Base-by-base conservation (phyloP, 2,797 vertebrate species). In the Labeo calbasu region DNA sequence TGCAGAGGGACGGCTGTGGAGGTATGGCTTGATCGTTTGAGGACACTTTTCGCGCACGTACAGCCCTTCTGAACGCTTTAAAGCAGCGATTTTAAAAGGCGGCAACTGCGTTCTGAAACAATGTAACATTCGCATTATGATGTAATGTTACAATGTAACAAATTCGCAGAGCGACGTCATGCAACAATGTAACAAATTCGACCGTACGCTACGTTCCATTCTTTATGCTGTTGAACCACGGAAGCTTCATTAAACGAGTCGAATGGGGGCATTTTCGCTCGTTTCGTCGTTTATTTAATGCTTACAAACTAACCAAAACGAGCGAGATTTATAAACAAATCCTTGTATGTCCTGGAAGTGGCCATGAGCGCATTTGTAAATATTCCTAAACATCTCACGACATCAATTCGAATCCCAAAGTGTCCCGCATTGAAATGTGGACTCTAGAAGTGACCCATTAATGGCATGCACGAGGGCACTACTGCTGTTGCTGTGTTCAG, bases 21-120 rank as follows among this genome's bases (percentile, higher is more conserved):
- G 70, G 79, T 80, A 87, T 86, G 88, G 61, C 77, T 70, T 81
- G 85, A 83, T 57, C 19, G 32, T 75, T 50, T 79, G 61, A 81
- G 43, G 43, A 77, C 23, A 71, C 17, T 71, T 46, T 86, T 77
- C 43, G 48, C 36, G 15, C 53, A 79, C 82, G 82, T 23, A 36
- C 80, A 73, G 81, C 46, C 63, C 82, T 84, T 75, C 69, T 14
- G n/a, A 46, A 77, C 79, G 12, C 79, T 46, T 87, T 43, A 85
- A 75, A 83, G 5, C 81, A 88, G 88, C 90, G 93, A 91, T 91
- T 86, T 95, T 95, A 96, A 95, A 97, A 97, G 96, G 98, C 97
- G 97, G 97, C 96, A 97, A 96, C 96, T 94, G 92, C 89, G 92
- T 89, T 84, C 92, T 91, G 91, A 89, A 90, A 88, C 94, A 57